Conservation (phyloP, 2,888 invertebrate species). For the Xestoiulus laeticollis region DNA sequence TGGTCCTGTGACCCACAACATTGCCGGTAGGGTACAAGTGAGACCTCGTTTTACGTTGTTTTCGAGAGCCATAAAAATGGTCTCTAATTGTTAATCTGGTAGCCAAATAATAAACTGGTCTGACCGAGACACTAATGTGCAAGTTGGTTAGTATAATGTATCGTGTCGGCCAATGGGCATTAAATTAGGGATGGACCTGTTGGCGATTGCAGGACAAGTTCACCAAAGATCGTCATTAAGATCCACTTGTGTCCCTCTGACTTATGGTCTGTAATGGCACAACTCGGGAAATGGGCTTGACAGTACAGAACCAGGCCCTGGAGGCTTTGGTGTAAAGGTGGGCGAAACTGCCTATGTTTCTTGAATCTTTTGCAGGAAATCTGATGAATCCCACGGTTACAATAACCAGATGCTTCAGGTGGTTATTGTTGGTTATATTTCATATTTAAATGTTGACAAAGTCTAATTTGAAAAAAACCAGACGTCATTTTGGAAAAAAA, state of each 20-base stretch:
- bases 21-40: background rate
- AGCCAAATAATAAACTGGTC: conserved; percentile 24
- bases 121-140: conserved; percentile 19
- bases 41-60: conserved; percentile 25
- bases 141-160: conserved; percentile 21
- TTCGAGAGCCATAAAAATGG: background rate
- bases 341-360: no score
- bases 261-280: conserved; percentile 15
- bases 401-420: no score
- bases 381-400: no score
- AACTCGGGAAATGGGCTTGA: background rate
- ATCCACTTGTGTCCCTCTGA: conserved; percentile 1
- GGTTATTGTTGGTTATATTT: no score
- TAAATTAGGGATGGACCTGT: background rate
- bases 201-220: background rate
- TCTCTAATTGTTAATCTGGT: conserved; percentile 34
- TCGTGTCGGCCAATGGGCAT: background rate
- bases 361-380: no score
- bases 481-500: no score
- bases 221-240: background rate
- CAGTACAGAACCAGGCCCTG: background rate
- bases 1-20: conserved; percentile 29
- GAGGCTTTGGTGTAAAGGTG: background rate
- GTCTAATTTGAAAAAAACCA: no score
- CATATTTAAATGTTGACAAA: no score